phyloP scores from a whole-genome alignment of 2,888 invertebrate species.

The Galerucella calmariensis region DNA sequence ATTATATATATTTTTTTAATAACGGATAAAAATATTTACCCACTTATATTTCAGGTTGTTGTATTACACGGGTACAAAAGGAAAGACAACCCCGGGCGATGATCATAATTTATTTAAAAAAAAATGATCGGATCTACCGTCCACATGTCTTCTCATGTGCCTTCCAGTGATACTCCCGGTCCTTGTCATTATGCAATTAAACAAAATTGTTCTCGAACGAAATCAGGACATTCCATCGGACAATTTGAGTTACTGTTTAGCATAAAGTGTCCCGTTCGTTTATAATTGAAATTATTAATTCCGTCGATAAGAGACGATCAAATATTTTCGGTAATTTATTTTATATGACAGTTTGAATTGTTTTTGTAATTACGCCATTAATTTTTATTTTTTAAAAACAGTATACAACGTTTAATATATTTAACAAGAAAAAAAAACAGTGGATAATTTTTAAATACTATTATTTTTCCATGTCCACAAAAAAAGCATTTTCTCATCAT shows the following conservation, averaged over 20 bases:
- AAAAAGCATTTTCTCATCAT: no score
- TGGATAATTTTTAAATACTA: no score
- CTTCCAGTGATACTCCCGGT: conserved; percentile 49
- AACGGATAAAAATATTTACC: background rate
- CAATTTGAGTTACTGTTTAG: conserved; percentile 57
- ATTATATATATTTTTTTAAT: background rate
- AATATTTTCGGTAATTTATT: conserved; percentile 34
- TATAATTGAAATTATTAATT: conserved; percentile 42
- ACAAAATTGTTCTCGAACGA: conserved; percentile 54
- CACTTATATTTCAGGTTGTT: conserved; percentile 2
- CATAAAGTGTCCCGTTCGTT: conserved; percentile 44
- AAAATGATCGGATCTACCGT: conserved; percentile 31
- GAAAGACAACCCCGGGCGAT: conserved; percentile 21
- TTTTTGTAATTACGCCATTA: conserved; percentile 22
- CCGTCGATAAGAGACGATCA: conserved; percentile 33
- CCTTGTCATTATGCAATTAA: conserved; percentile 62
- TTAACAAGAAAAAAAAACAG: no score
- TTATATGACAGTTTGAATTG: conserved; percentile 20
- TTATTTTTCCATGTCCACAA: no score
- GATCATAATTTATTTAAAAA: conserved; percentile 17
- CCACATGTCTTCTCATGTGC: conserved; percentile 39
- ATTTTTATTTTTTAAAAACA: conserved; percentile 5
- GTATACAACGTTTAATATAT: no score
- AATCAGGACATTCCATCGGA: conserved; percentile 55
- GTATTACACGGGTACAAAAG: background rate